Base-by-base conservation (phyloP, 1,140 invertebrate species). In the Apis laboriosa region DNA sequence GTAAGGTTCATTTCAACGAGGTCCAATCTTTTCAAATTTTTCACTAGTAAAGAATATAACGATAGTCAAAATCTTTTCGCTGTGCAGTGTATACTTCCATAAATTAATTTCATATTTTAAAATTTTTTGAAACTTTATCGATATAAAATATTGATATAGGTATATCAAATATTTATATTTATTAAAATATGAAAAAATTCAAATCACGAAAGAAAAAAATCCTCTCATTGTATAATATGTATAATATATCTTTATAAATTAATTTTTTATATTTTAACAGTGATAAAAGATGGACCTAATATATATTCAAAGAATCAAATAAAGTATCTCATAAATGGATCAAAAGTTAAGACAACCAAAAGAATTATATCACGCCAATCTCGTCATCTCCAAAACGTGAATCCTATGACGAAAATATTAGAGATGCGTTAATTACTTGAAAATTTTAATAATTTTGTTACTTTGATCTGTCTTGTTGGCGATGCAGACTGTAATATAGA, bases 361-460 rank as follows among this genome's bases (percentile, higher is more conserved):
- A 12, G 60, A 64, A 49, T 56, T 67, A 15, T 56, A 56, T 55
- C 61, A 56, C 51, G 61, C 63, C 61, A 77, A 66, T 53, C 24
- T 77, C 75, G 63, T 77, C 75, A 19, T 34, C 19, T 53, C 60
- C 58, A 55, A 43, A 55, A 55, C 51, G 28, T 49, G 73, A 60
- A 43, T 68, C 80, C 74, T 82, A 77, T 49, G 56, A 68, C 34
- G 78, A 66, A 28, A 67, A 67, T 76, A 43, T n/a, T 76, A 74
- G 51, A 15, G n/a, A 77, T 60, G 19, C 80, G 80, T 82, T 82
- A 19, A 77, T 77, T 67, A 77, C 24, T 82, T 82, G 53, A 51
- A 75, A 56, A 82, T 82, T 82, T 77, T 82, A 68, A 81, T 81
- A 67, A 77, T 77, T 82, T 82, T 77, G 73, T 82, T 82, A 68